Conservation (phyloP, 2,888 invertebrate species). For the Cantharis nigra region DNA sequence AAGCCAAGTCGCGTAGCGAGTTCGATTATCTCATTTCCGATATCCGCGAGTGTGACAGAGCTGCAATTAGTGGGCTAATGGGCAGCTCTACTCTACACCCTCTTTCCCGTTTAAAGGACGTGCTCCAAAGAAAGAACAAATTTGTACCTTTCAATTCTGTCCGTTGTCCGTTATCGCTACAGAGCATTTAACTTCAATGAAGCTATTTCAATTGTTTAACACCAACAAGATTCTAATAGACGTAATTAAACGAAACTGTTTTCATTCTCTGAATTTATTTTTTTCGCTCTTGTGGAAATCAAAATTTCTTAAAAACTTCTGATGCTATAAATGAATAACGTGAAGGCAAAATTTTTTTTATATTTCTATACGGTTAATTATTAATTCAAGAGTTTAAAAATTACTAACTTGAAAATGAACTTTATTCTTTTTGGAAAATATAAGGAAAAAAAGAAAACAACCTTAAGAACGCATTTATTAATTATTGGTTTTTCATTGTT, state of each 20-base stretch:
- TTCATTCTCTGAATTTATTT: neutral
- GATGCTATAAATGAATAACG: neutral
- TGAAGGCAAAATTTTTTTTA: no score
- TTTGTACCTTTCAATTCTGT: slow-evolving; percentile 38
- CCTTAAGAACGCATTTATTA: neutral
- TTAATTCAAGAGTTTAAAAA: no score
- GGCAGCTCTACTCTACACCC: slow-evolving; percentile 44
- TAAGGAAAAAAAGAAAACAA: no score
- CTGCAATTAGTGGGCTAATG: slow-evolving; percentile 52
- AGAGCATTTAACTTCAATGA: slow-evolving; percentile 29
- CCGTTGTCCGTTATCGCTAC: slow-evolving; percentile 31
- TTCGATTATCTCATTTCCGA: slow-evolving; percentile 55
- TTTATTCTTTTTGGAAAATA: no score
- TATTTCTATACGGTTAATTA: no score
- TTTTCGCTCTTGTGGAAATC: neutral
- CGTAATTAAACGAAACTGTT: neutral
- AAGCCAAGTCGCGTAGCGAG: slow-evolving; percentile 46
- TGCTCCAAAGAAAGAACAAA: slow-evolving; percentile 34
- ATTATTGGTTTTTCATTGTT: neutral
- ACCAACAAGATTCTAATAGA: neutral
- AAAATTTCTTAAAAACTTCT: neutral
- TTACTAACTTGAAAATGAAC: no score
- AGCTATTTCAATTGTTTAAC: slow-evolving; percentile 24
- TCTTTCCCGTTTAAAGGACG: slow-evolving; percentile 43
- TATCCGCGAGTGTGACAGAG: slow-evolving; percentile 50